Base-by-base conservation (phyloP, 37 sponge, comb jelly and placozoan genomes). In the Chondrosia reniformis region DNA sequence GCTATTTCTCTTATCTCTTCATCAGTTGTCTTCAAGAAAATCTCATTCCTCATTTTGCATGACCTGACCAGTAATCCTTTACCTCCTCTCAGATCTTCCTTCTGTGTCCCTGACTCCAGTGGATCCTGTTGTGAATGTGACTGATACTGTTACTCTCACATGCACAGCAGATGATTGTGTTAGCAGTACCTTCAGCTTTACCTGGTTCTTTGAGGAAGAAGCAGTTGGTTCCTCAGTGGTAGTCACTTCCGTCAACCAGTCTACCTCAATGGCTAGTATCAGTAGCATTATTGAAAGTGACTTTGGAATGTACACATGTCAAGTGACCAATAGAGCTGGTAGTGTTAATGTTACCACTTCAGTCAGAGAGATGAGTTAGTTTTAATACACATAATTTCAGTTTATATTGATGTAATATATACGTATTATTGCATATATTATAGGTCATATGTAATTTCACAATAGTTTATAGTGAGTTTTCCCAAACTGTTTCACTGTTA, bases 231-330 rank as follows among this genome's bases (percentile, higher is more conserved):
- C 45, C 59, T 24, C 33, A 0, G 24, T 10, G 30, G 30, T n/a
- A 27, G 66, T 79, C 49, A 63, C 49, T 10, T n/a, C n/a, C n/a
- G n/a, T n/a, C n/a, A n/a, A n/a, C n/a, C n/a, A n/a, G n/a, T n/a
- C n/a, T n/a, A n/a, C n/a, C n/a, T n/a, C n/a, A n/a, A n/a, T n/a
- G n/a, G n/a, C n/a, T n/a, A n/a, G n/a, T n/a, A 17, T 79, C 15
- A 59, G 33, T 28, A 41, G 24, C 43, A 28, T 63, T 4, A 43
- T 66, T n/a, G 45, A 44, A 5, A 43, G 17, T 42, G 66, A 79
- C 46, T 63, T 79, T 41, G 79, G 79, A 32, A 3, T 2, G 43
- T 79, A 79, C 79, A 38, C 33, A 13, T 79, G 79, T 42, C 41
- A 58, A 25, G 79, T 63, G 33, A 79, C 79, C 24, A 61, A 61